These are phyloP conservation scores for Parazoanthus swiftii DNA, from an alignment of 92 coral and sea anemone species.

Conservation along the genomic window DNA sequence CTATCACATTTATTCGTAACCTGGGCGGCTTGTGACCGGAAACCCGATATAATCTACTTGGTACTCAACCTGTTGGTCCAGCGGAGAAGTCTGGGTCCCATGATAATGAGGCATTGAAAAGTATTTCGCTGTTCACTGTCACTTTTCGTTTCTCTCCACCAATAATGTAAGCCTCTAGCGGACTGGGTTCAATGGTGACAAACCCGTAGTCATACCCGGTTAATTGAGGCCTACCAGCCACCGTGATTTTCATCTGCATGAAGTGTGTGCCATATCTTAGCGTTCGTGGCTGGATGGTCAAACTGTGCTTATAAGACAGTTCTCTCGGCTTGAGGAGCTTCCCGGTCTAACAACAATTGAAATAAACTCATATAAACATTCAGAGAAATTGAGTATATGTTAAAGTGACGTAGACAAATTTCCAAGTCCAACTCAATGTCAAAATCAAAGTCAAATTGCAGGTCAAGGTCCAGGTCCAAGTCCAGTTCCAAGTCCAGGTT, in stretches of 20 bases:
- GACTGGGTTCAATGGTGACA: not conserved
- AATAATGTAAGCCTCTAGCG: not conserved
- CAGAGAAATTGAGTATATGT: too few relatives aligned
- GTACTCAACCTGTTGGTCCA: conserved; percentile 25
- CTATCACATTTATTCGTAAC: too few relatives aligned
- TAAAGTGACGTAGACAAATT: too few relatives aligned
- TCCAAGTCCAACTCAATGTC: too few relatives aligned
- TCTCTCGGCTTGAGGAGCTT: not conserved
- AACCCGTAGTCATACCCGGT: conserved; percentile 16
- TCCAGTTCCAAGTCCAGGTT: too few relatives aligned
- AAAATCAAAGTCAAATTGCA: too few relatives aligned
- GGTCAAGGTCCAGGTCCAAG: too few relatives aligned
- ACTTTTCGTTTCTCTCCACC: conserved; percentile 1
- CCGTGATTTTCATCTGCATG: not conserved
- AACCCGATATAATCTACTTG: too few relatives aligned
- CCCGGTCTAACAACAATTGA: not conserved
- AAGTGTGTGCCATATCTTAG: conserved; percentile 31
- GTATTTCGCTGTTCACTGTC: not conserved
- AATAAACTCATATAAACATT: too few relatives aligned
- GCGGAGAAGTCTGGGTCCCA: conserved; percentile 27
- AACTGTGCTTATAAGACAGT: not conserved
- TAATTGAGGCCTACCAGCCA: not conserved
- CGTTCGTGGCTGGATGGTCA: not conserved
- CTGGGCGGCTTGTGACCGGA: too few relatives aligned
- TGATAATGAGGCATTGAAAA: conserved; percentile 19